These are phyloP conservation scores for Scaptomyza caliginosa DNA, from an alignment of 2,888 invertebrate genomes.

Conservation along the genomic window DNA sequence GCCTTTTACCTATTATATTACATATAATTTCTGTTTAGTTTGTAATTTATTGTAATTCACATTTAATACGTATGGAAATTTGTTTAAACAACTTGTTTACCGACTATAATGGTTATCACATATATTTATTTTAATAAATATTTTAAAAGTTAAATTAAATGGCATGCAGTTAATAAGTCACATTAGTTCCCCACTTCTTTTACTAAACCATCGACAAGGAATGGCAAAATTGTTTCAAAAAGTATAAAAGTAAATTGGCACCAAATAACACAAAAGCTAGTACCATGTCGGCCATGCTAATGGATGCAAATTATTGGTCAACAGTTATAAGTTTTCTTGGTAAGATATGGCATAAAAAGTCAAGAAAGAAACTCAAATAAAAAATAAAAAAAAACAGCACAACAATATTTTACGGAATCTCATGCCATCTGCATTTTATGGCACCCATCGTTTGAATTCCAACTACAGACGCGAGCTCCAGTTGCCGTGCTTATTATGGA, in stretches of 20 bases:
- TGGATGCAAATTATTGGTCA: constrained; percentile 50
- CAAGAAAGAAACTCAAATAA: background rate
- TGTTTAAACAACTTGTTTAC: constrained; percentile 28
- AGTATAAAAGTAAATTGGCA: background rate
- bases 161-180: constrained; percentile 48
- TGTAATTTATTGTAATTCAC: constrained; percentile 45
- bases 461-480: constrained; percentile 17
- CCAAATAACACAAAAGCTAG: background rate
- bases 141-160: constrained; percentile 37
- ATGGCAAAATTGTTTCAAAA: background rate
- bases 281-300: constrained; percentile 14
- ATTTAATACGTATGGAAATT: constrained; percentile 30
- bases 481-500: constrained; percentile 44
- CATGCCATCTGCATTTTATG: constrained; percentile 60
- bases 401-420: constrained; percentile 44
- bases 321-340: constrained; percentile 59
- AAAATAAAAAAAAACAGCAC: constrained; percentile 34
- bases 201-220: constrained; percentile 2
- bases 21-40: constrained; percentile 45
- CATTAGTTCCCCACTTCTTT: constrained; percentile 14
- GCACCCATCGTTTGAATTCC: constrained; percentile 57
- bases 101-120: constrained; percentile 31
- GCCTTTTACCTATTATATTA: constrained; percentile 20
- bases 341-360: constrained; percentile 20
- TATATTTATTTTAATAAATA: constrained; percentile 64